These are phyloP conservation scores for Dipodomys ordii DNA, from an alignment of 2,113 vertebrate species.

Conservation along the genomic window DNA sequence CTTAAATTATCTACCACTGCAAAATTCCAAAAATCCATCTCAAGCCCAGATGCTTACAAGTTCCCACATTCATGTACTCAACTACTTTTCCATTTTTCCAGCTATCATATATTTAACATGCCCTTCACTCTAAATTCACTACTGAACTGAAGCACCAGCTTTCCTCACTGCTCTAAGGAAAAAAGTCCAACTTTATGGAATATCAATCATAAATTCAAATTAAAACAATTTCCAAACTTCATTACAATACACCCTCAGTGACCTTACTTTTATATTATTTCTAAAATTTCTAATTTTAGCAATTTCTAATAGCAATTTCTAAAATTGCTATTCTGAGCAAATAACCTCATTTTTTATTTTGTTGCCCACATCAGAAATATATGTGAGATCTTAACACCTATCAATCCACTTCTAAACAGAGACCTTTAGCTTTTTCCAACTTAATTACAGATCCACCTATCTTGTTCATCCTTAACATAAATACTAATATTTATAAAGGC, in stretches of 20 bases:
- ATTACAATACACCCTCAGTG: too few relatives aligned
- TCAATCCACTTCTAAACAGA: conserved; percentile 17
- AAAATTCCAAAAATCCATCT: conserved; percentile 36
- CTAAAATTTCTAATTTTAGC: too few relatives aligned
- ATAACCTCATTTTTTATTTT: background rate
- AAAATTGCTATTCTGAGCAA: conserved; percentile 44
- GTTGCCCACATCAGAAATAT: background rate
- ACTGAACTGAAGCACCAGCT: too few relatives aligned
- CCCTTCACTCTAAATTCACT: background rate
- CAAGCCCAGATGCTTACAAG: background rate
- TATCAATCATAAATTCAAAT: too few relatives aligned
- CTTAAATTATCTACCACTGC: conserved; percentile 26
- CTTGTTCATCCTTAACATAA: conserved; percentile 42
- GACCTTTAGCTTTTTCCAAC: conserved; percentile 21
- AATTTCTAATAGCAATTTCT: background rate
- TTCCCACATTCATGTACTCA: background rate
- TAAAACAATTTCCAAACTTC: too few relatives aligned
- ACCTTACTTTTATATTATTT: too few relatives aligned
- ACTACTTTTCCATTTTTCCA: conserved; percentile 45
- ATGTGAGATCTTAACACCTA: background rate
- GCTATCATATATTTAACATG: conserved; percentile 25
- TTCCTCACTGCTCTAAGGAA: too few relatives aligned
- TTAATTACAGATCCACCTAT: background rate
- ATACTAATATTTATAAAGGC: conserved; percentile 16
- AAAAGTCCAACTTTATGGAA: too few relatives aligned